Evolutionary conservation across 1,140 invertebrate genomes (phyloP).

Genomic region (Bombus confusus): DNA sequence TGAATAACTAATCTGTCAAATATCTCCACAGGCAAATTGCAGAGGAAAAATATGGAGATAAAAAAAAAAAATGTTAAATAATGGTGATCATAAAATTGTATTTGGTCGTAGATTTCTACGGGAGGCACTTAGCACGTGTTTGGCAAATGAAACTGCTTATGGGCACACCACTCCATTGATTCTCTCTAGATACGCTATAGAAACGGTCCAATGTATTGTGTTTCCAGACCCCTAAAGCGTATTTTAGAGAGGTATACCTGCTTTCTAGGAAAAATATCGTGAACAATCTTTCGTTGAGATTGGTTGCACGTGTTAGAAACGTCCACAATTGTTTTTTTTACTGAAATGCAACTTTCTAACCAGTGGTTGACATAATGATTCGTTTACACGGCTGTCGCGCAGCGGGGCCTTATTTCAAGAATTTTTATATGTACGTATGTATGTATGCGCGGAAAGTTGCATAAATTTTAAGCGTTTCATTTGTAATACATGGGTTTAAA

Average conservation of each 20-base stretch:
- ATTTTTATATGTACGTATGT: neutral
- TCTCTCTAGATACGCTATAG: neutral
- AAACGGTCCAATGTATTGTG: neutral
- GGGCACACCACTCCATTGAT: neutral
- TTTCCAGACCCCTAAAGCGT: neutral
- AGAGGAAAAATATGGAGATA: too few relatives aligned
- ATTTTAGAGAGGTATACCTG: neutral
- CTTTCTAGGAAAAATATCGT: neutral
- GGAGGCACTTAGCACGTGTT: neutral
- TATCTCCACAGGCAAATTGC: too few relatives aligned
- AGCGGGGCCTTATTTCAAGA: neutral
- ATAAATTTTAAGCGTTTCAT: neutral
- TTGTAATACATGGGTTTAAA: neutral
- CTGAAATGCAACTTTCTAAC: neutral
- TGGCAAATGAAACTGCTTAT: conserved; percentile 12
- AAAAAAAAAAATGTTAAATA: neutral
- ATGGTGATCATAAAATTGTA: neutral
- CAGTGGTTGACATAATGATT: neutral
- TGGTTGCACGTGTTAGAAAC: neutral
- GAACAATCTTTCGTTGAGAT: neutral
- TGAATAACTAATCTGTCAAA: neutral
- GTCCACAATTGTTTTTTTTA: neutral
- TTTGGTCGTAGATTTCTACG: neutral
- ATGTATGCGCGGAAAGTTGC: neutral
- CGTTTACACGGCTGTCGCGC: too few relatives aligned